These are phyloP conservation scores for Nettapus auritus DNA, from an alignment of 2,113 vertebrate genomes.

Conservation along the genomic window DNA sequence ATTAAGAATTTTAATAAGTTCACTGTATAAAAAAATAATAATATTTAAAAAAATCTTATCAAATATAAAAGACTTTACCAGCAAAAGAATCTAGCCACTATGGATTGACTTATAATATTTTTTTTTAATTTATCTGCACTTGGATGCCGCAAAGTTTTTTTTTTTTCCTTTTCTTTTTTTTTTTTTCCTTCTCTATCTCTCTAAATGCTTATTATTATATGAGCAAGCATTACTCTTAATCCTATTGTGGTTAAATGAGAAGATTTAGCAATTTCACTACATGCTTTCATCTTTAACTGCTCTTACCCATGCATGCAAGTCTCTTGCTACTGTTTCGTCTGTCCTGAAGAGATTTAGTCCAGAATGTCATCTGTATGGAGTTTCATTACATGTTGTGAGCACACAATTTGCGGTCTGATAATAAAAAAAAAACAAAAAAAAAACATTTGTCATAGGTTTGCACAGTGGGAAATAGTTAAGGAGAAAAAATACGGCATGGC, in stretches of 20 bases:
- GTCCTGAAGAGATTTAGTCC: neutral
- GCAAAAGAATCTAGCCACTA: neutral
- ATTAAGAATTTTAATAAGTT: neutral
- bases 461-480: neutral
- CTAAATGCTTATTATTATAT: neutral
- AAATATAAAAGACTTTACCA: neutral
- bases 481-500: neutral
- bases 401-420: neutral
- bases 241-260: conserved; percentile 9
- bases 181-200: neutral
- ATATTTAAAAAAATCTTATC: neutral
- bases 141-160: neutral
- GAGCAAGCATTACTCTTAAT: neutral
- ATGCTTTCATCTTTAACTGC: neutral
- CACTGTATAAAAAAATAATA: too few relatives aligned
- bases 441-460: neutral
- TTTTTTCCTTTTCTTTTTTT: neutral
- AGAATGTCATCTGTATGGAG: neutral
- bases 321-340: conserved; percentile 7
- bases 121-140: neutral
- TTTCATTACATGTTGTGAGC: neutral
- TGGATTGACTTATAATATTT: neutral
- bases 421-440: neutral
- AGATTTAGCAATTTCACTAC: conserved; percentile 5
- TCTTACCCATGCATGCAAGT: neutral